Conservation (phyloP, 2,113 vertebrate species). For the Cervus canadensis region DNA sequence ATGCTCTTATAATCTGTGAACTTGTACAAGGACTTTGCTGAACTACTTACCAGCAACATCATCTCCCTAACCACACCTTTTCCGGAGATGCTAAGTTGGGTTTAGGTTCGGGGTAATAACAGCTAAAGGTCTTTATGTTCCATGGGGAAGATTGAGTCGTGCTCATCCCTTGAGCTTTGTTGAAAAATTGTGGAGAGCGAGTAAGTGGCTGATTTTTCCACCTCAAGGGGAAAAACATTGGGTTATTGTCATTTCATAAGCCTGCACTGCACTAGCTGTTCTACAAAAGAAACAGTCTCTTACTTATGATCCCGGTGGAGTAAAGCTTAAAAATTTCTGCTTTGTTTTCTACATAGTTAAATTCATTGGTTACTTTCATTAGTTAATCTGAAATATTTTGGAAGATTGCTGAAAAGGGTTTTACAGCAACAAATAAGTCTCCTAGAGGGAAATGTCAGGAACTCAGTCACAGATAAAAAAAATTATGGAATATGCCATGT, state of each 20-base stretch:
- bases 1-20: neutral
- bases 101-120: neutral
- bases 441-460: neutral
- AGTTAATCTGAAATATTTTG: slow-evolving; percentile 29
- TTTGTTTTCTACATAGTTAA: slow-evolving; percentile 20
- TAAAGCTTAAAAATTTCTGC: neutral
- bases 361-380: neutral
- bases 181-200: neutral
- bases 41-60: neutral
- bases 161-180: neutral
- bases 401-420: neutral
- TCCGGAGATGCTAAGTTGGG: neutral
- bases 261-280: neutral
- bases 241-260: neutral
- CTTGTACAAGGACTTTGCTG: neutral
- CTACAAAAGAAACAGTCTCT: neutral
- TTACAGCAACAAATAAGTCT: slow-evolving; percentile 15
- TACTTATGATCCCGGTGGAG: neutral
- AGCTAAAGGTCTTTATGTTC: neutral
- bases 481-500: neutral
- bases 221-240: neutral
- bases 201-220: neutral
- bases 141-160: neutral
- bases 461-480: neutral
- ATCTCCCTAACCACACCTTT: neutral